Percentiles rank a stretch among this genome's conserved stretches.
Conservation (phyloP, 2,797 vertebrate genomes). For the Oreochromis grahami region DNA sequence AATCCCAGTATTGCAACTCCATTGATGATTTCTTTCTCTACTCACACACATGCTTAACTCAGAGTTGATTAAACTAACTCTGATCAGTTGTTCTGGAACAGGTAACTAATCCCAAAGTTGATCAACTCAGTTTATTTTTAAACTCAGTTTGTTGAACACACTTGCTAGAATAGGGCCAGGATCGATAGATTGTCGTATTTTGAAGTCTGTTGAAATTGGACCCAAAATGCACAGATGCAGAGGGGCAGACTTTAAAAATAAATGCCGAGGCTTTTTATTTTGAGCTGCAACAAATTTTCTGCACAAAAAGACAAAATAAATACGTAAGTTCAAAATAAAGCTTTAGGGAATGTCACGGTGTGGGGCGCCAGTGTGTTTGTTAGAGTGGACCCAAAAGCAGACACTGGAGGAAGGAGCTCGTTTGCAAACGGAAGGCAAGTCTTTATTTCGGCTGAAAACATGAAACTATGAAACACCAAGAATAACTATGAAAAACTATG, state of each 20-base stretch:
- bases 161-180: neutral
- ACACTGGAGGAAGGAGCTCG: too few relatives aligned
- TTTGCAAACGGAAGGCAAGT: neutral
- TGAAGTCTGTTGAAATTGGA: neutral
- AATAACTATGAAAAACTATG: neutral
- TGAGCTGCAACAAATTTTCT: neutral
- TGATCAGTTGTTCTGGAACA: neutral
- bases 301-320: neutral
- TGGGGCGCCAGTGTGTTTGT: too few relatives aligned
- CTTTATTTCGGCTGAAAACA: neutral
- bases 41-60: neutral
- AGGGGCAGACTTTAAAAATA: neutral
- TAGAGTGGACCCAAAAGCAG: too few relatives aligned
- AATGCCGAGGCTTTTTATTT: neutral
- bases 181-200: rapidly evolving
- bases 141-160: neutral
- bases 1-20: neutral
- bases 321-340: neutral
- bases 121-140: neutral
- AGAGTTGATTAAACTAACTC: neutral
- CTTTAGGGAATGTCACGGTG: neutral
- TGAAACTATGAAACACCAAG: neutral
- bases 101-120: neutral
- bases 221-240: neutral
- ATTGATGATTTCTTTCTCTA: neutral